These are phyloP conservation scores for Gobius niger DNA, from an alignment of 2,113 vertebrate species.

Conservation along the genomic window DNA sequence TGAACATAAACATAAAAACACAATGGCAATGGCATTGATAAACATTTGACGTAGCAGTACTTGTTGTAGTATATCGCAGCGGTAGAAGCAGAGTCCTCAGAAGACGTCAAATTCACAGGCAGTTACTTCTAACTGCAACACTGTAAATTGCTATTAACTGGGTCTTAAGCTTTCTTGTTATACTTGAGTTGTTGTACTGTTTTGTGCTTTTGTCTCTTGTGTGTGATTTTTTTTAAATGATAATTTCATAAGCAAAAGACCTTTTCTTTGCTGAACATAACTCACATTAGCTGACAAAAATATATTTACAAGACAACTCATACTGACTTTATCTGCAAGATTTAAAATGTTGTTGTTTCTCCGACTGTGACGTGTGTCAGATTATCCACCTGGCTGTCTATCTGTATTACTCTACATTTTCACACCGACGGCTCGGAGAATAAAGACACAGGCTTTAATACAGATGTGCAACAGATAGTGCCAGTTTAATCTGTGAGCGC, in stretches of 20 bases:
- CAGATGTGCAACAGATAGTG: slow-evolving; percentile 65
- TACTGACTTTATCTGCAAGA: slow-evolving; percentile 58
- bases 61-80: too few relatives aligned
- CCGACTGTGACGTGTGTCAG: slow-evolving; percentile 60
- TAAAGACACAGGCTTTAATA: slow-evolving; percentile 71
- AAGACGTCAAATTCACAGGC: too few relatives aligned
- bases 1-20: too few relatives aligned
- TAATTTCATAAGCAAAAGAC: not conserved
- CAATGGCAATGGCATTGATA: too few relatives aligned
- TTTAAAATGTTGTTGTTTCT: slow-evolving; percentile 64
- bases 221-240: not conserved
- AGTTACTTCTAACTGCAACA: too few relatives aligned
- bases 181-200: too few relatives aligned
- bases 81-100: too few relatives aligned
- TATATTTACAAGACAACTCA: slow-evolving; percentile 32
- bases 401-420: slow-evolving; percentile 61
- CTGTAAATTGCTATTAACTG: too few relatives aligned
- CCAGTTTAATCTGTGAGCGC: slow-evolving; percentile 51
- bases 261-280: slow-evolving; percentile 14
- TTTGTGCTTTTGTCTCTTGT: not conserved
- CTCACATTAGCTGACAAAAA: slow-evolving; percentile 28
- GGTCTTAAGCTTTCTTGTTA: too few relatives aligned
- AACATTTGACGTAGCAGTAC: too few relatives aligned
- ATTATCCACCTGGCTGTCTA: slow-evolving; percentile 65
- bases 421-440: slow-evolving; percentile 62